Percentiles rank a stretch among this genome's conserved stretches.
Evolutionary conservation across 2,797 vertebrate genomes (phyloP).

Genomic region (Mormyrops attenuatus): DNA sequence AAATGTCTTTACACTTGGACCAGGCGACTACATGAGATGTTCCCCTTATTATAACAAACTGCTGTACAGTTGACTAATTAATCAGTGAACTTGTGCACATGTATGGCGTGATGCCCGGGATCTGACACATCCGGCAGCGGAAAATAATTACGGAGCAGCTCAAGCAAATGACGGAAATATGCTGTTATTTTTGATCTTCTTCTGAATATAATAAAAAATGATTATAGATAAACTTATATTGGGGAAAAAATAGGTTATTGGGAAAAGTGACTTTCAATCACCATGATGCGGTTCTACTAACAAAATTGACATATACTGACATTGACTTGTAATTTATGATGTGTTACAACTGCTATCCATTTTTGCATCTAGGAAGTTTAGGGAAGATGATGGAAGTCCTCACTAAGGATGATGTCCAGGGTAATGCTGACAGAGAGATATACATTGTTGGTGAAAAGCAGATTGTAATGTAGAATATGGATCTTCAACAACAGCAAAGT

Average conservation of each 20-base stretch:
- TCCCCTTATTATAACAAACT: background rate
- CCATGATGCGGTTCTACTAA: background rate
- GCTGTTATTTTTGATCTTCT: background rate
- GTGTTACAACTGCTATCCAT: background rate
- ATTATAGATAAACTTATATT: background rate
- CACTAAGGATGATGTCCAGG: background rate
- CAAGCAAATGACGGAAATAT: background rate
- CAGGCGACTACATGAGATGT: constrained; percentile 5
- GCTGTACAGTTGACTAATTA: constrained; percentile 5
- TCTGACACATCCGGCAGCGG: background rate
- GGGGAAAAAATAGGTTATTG: background rate
- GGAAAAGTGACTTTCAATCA: background rate
- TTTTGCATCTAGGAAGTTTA: background rate
- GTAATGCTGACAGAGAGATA: background rate
- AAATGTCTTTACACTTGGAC: background rate
- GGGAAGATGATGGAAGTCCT: background rate
- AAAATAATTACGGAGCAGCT: background rate
- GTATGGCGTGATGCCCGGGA: background rate
- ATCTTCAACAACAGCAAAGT: background rate
- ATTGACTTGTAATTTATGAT: background rate
- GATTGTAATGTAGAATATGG: background rate
- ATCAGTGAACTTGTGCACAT: background rate
- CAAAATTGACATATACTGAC: background rate
- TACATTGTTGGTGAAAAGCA: background rate
- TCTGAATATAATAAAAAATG: background rate